A percentile compares a stretch with the other conserved stretches of the same genome.
These are phyloP conservation scores for Bombus picipes DNA, from an alignment of 1,140 invertebrate species.

Conservation along the genomic window DNA sequence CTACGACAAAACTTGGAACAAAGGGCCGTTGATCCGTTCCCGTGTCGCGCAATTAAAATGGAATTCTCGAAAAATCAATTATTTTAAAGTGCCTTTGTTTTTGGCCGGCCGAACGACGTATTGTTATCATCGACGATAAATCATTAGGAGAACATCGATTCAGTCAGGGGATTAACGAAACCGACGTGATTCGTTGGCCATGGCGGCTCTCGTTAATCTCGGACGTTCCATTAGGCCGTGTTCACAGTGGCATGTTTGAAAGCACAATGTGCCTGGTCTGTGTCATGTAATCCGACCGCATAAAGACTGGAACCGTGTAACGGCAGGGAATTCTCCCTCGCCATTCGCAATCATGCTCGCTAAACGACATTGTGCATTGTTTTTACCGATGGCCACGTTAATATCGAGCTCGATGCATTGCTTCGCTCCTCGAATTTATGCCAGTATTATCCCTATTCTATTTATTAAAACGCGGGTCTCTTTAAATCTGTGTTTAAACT, in stretches of 20 bases:
- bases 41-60: background rate
- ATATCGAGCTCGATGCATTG: background rate
- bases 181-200: slow-evolving; percentile 19
- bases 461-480: background rate
- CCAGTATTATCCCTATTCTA: background rate
- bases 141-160: slow-evolving; percentile 37
- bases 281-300: slow-evolving; percentile 46
- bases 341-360: background rate
- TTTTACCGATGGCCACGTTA: slow-evolving; percentile 20
- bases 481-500: background rate
- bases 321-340: slow-evolving; percentile 6
- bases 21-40: background rate
- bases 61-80: background rate
- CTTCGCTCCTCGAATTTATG: background rate
- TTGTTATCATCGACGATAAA: slow-evolving; percentile 17
- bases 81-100: background rate
- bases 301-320: slow-evolving; percentile 52
- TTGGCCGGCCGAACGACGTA: too few relatives aligned
- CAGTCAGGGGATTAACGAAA: slow-evolving; percentile 32
- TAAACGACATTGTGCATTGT: slow-evolving; percentile 28
- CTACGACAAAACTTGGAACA: too few relatives aligned
- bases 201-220: slow-evolving; percentile 43
- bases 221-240: slow-evolving; percentile 47
- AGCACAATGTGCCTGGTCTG: slow-evolving; percentile 5
- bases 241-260: slow-evolving; percentile 36